Evolutionary conservation across 2,797 vertebrate species (phyloP).

Genomic region (Acrossocheilus fasciatus): DNA sequence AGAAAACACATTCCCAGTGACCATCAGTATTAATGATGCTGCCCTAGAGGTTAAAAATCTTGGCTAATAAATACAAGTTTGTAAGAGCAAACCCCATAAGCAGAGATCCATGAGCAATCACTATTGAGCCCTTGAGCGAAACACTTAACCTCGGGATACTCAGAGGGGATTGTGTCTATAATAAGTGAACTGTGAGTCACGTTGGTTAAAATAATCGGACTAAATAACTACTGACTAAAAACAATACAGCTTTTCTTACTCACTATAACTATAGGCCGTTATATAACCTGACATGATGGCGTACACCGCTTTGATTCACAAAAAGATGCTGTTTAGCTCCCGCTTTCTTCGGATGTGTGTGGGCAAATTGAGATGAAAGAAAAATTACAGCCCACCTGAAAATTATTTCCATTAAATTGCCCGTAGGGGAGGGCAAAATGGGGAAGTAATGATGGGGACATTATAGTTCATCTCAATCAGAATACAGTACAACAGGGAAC

Average conservation of each 20-base stretch:
- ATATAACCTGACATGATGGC: neutral
- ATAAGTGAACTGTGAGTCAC: neutral
- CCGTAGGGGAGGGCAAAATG: constrained; percentile 24
- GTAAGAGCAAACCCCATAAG: constrained; percentile 12
- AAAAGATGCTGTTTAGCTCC: neutral
- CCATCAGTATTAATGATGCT: constrained; percentile 19
- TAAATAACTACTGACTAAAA: neutral
- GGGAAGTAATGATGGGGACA: constrained; percentile 41
- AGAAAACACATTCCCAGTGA: constrained; percentile 12
- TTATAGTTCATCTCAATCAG: constrained; percentile 40
- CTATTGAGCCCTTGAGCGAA: constrained; percentile 3
- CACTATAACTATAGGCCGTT: neutral
- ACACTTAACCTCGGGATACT: constrained; percentile 2
- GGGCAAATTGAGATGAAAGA: constrained; percentile 45
- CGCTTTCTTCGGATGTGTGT: constrained; percentile 21
- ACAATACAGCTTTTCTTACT: neutral
- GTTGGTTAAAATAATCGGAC: neutral
- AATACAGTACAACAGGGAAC: constrained; percentile 2
- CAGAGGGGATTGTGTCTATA: neutral
- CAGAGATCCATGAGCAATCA: constrained; percentile 10
- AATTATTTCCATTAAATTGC: constrained; percentile 35
- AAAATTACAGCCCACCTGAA: constrained; percentile 36
- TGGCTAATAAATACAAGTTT: constrained; percentile 7
- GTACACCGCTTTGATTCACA: neutral
- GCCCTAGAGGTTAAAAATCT: neutral